These are phyloP conservation scores for Orthonyx spaldingii DNA, from an alignment of 2,113 vertebrate genomes.

Conservation along the genomic window DNA sequence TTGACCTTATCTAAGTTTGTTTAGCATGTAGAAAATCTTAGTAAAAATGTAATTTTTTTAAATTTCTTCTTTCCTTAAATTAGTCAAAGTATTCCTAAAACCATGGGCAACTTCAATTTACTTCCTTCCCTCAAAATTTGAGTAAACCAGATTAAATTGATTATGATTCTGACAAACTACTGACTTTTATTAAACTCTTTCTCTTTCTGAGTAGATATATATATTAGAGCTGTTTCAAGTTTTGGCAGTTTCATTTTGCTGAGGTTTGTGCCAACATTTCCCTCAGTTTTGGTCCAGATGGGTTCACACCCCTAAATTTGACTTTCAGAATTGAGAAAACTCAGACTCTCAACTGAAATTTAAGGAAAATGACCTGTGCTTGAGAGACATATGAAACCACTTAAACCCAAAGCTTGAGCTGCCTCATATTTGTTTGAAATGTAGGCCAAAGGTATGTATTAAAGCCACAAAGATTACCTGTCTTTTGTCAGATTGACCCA, in stretches of 20 bases:
- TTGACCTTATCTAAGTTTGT: not conserved
- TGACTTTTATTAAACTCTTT: not conserved
- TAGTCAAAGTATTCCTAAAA: not conserved
- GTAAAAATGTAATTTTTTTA: not conserved
- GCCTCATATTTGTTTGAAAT: slow-evolving; percentile 37
- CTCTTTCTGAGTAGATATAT: not conserved
- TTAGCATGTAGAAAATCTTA: not conserved
- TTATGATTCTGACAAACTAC: not conserved
- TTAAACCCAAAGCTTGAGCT: slow-evolving; percentile 17
- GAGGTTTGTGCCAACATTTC: slow-evolving; percentile 39
- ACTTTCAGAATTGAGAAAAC: slow-evolving; percentile 13
- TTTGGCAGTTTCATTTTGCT: slow-evolving; percentile 15
- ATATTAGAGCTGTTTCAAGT: not conserved
- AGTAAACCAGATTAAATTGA: not conserved
- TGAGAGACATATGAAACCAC: slow-evolving; percentile 31
- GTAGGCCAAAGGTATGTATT: not conserved
- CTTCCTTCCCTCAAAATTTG: not conserved
- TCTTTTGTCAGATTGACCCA: slow-evolving; percentile 36
- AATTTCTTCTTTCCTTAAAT: not conserved
- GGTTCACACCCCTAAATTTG: slow-evolving; percentile 38
- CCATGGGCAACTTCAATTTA: not conserved
- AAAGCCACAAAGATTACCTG: slow-evolving; percentile 48
- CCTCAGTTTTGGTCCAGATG: not conserved
- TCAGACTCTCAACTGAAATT: slow-evolving; percentile 5
- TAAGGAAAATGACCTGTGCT: slow-evolving; percentile 21